These are phyloP conservation scores for Montipora foliosa DNA, from an alignment of 64 coral and sea anemone genomes.

Conservation along the genomic window DNA sequence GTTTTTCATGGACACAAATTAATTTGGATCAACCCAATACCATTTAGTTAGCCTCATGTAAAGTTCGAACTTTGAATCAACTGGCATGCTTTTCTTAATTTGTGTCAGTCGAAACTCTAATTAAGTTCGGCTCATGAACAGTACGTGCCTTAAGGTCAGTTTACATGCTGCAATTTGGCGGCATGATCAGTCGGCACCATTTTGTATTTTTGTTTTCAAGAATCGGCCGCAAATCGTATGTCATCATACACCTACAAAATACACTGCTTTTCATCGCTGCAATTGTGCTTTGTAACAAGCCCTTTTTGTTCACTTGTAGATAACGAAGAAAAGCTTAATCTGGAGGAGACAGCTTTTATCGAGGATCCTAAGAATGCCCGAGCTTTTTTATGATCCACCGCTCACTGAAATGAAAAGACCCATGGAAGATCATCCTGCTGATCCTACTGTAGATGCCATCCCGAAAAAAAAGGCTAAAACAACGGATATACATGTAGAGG, in stretches of 20 bases:
- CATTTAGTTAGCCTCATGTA: too few species aligned
- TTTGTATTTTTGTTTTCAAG: too few species aligned
- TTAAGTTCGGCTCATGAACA: too few species aligned
- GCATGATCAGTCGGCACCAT: too few species aligned
- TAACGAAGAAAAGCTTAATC: conserved; percentile 43
- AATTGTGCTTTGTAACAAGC: not conserved
- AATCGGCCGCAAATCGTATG: too few species aligned
- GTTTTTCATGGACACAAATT: too few species aligned
- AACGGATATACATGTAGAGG: not conserved
- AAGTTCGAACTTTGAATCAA: too few species aligned
- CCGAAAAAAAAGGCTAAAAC: not conserved
- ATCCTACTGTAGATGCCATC: not conserved
- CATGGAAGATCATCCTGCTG: not conserved
- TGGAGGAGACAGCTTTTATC: conserved; percentile 8
- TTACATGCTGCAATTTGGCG: not conserved
- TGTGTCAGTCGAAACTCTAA: too few species aligned
- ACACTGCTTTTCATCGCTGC: not conserved
- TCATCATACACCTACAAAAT: too few species aligned
- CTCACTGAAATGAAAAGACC: conserved; percentile 3
- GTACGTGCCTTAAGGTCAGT: too few species aligned
- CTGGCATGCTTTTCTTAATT: too few species aligned
- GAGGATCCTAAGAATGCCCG: conserved; percentile 1
- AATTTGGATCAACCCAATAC: too few species aligned
- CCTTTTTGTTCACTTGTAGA: conserved; percentile 3
- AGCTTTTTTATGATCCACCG: conserved; percentile 1